phyloP scores from a whole-genome alignment of 2,888 invertebrate species.

The Drosophila suboccidentalis region DNA sequence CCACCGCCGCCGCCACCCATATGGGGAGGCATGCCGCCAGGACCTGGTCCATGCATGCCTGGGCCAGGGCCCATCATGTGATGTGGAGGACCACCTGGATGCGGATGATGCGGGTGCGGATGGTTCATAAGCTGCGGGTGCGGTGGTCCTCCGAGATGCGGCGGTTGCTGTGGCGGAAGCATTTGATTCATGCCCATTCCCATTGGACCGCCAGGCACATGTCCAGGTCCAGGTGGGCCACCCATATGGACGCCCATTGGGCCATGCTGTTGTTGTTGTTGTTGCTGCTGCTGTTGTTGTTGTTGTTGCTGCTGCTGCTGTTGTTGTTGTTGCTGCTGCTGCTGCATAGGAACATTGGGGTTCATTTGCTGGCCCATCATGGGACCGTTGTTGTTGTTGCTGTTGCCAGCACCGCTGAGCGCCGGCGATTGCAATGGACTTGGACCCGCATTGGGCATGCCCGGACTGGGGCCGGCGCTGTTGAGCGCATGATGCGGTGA shows the following conservation, averaged over 20 bases:
- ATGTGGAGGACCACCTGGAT: slow-evolving; percentile 81
- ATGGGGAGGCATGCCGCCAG: slow-evolving; percentile 75
- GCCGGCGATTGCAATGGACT: slow-evolving; percentile 82
- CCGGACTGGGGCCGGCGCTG: slow-evolving; percentile 80
- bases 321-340: slow-evolving; percentile 59
- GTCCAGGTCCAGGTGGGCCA: slow-evolving; percentile 70
- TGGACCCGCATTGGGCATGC: slow-evolving; percentile 74
- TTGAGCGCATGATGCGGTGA: slow-evolving; percentile 84
- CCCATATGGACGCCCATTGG: slow-evolving; percentile 83
- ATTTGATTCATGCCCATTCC: slow-evolving; percentile 85
- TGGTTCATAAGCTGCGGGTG: slow-evolving; percentile 83
- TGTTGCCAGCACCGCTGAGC: slow-evolving; percentile 49
- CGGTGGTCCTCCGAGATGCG: slow-evolving; percentile 78
- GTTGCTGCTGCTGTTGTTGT: slow-evolving; percentile 59
- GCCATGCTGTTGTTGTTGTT: slow-evolving; percentile 76
- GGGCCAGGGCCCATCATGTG: slow-evolving; percentile 81
- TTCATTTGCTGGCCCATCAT: slow-evolving; percentile 84
- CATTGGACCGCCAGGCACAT: slow-evolving; percentile 80
- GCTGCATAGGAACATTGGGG: slow-evolving; percentile 86
- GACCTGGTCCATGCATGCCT: slow-evolving; percentile 74
- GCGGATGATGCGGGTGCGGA: slow-evolving; percentile 71
- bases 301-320: slow-evolving; percentile 37
- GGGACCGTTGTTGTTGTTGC: slow-evolving; percentile 75
- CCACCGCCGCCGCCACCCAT: slow-evolving; percentile 70
- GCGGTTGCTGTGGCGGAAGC: slow-evolving; percentile 83